These are phyloP conservation scores for Nysson spinosus DNA, from an alignment of 2,888 invertebrate species.

Conservation along the genomic window DNA sequence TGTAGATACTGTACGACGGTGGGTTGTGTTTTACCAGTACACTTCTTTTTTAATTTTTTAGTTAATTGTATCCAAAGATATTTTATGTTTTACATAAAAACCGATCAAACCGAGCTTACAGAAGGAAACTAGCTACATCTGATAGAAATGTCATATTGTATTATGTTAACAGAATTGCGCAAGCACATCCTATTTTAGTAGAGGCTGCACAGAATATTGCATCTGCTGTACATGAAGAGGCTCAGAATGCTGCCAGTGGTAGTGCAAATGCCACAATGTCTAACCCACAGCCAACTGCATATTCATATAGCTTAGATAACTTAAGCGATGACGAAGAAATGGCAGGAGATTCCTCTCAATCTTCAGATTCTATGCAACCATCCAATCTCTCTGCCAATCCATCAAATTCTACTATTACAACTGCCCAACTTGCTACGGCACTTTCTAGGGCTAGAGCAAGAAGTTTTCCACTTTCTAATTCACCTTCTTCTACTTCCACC, in stretches of 20 bases:
- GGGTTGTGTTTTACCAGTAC: slow-evolving; percentile 1
- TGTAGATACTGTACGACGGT: slow-evolving; percentile 78
- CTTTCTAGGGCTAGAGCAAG: slow-evolving; percentile 81
- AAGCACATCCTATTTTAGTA: slow-evolving; percentile 84
- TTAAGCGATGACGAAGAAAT: slow-evolving; percentile 80
- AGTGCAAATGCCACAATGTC: slow-evolving; percentile 57
- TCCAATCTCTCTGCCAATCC: slow-evolving; percentile 57
- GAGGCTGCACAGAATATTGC: slow-evolving; percentile 85
- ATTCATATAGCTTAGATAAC: slow-evolving; percentile 79
- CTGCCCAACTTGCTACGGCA: slow-evolving; percentile 87
- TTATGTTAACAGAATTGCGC: slow-evolving; percentile 82
- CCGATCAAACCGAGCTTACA: no score
- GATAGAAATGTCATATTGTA: no score
- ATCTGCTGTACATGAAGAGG: slow-evolving; percentile 79
- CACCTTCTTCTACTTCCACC: slow-evolving; percentile 59
- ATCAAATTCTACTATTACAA: slow-evolving; percentile 81
- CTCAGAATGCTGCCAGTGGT: slow-evolving; percentile 63
- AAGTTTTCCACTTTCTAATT: slow-evolving; percentile 58
- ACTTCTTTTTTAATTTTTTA: no score
- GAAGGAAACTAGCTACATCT: no score
- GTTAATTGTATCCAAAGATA: no score
- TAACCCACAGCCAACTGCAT: slow-evolving; percentile 75
- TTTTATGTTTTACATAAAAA: no score
- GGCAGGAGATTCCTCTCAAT: slow-evolving; percentile 78
- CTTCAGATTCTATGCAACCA: slow-evolving; percentile 75